A percentile compares a stretch with the other conserved stretches of the same genome.
Conservation (phyloP, 2,888 invertebrate species). For the Gasteruption jaculator region DNA sequence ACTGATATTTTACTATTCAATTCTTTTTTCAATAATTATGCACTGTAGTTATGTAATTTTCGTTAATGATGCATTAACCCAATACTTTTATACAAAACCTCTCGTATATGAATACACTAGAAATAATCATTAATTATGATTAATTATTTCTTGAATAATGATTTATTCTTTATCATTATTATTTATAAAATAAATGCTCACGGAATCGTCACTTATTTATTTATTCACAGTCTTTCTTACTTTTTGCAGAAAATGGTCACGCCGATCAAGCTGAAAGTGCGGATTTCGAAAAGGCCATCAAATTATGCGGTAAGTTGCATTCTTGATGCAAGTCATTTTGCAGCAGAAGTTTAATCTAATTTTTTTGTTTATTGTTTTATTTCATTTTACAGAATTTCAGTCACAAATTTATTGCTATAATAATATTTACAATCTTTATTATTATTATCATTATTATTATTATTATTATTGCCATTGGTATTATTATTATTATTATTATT, state of each 20-base stretch:
- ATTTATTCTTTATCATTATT: background rate
- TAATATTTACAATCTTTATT: too few species aligned
- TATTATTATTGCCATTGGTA: too few species aligned
- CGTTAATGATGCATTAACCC: conserved; percentile 18
- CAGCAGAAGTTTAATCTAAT: background rate
- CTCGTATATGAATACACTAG: background rate
- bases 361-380: too few species aligned
- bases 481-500: too few species aligned
- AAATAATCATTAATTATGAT: background rate
- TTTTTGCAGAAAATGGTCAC: conserved; percentile 29
- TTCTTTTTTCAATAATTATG: too few species aligned
- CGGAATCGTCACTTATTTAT: too few species aligned
- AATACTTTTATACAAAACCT: too few species aligned
- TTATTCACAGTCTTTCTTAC: too few species aligned
- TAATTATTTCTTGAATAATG: background rate
- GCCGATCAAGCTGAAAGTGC: conserved; percentile 28
- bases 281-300: conserved; percentile 39
- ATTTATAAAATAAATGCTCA: background rate
- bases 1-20: too few species aligned
- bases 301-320: conserved; percentile 33
- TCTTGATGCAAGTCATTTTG: conserved; percentile 3
- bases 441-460: too few species aligned
- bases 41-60: background rate
- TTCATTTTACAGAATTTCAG: too few species aligned
- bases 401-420: too few species aligned